These are phyloP conservation scores for Anguilla pacifica DNA, from an alignment of 2,797 vertebrate genomes.

Conservation along the genomic window DNA sequence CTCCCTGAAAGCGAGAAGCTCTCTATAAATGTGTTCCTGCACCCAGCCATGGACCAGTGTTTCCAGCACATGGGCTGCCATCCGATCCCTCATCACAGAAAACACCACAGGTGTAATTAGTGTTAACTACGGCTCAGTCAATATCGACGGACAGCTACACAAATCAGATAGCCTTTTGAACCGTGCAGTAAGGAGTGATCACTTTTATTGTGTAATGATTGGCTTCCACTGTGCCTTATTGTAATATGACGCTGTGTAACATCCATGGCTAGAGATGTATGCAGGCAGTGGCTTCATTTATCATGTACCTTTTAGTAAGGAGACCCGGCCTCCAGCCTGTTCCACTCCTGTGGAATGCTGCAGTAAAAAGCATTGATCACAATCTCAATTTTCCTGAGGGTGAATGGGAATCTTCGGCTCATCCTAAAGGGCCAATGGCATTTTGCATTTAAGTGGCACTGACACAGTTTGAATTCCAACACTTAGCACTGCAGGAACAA, in stretches of 20 bases:
- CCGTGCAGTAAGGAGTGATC: neutral
- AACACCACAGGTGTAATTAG: conserved; percentile 25
- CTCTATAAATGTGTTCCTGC: conserved; percentile 25
- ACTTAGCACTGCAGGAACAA: neutral
- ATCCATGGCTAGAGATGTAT: neutral
- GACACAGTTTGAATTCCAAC: neutral
- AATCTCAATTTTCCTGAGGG: neutral
- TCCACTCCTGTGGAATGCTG: neutral
- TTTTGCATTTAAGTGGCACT: neutral
- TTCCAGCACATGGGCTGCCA: conserved; percentile 12
- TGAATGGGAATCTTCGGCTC: neutral
- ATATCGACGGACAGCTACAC: neutral
- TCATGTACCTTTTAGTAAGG: conserved; percentile 7
- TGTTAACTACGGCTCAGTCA: conserved; percentile 13
- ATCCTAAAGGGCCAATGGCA: neutral
- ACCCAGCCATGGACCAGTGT: neutral
- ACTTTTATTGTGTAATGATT: conserved; percentile 19
- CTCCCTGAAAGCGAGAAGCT: conserved; percentile 31
- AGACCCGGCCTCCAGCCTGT: neutral
- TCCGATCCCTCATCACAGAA: conserved; percentile 22
- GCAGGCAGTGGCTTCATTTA: neutral
- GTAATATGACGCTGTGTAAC: neutral
- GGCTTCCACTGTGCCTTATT: neutral
- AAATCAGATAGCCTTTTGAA: conserved; percentile 11
- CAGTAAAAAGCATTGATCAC: neutral